phyloP scores from a whole-genome alignment of 2,888 invertebrate species.

The Limenitis camilla region DNA sequence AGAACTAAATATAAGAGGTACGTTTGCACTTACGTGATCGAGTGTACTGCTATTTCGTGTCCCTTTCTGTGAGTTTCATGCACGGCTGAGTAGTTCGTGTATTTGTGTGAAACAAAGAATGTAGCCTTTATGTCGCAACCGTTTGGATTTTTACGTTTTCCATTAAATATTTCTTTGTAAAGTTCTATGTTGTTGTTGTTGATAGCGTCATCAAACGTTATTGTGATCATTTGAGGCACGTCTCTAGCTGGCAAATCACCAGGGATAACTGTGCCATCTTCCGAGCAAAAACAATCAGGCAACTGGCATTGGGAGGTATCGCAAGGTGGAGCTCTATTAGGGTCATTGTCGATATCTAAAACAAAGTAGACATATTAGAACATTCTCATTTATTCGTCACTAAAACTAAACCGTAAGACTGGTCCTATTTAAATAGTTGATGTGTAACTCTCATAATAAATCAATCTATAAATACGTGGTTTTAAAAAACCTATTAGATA shows the following conservation, averaged over 20 bases:
- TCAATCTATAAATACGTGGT: too few species aligned
- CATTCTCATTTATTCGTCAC: background rate
- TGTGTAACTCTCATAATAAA: too few species aligned
- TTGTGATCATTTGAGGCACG: slow-evolving; percentile 95
- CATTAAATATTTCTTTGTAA: slow-evolving; percentile 93
- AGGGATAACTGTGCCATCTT: slow-evolving; percentile 90
- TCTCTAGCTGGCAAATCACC: slow-evolving; percentile 88
- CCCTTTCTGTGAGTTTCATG: slow-evolving; percentile 93
- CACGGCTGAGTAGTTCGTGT: slow-evolving; percentile 94
- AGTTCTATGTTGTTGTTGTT: slow-evolving; percentile 96
- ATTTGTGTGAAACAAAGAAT: slow-evolving; percentile 94
- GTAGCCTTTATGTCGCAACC: slow-evolving; percentile 95
- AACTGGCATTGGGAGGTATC: slow-evolving; percentile 89
- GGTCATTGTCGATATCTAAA: slow-evolving; percentile 93
- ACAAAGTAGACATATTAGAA: slow-evolving; percentile 27
- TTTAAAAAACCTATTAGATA: too few species aligned
- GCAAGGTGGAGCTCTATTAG: slow-evolving; percentile 92
- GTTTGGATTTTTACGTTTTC: slow-evolving; percentile 92
- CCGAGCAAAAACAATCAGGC: slow-evolving; percentile 95
- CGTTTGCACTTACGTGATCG: slow-evolving; percentile 85
- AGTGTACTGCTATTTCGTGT: slow-evolving; percentile 95
- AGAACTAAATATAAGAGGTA: background rate
- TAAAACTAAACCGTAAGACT: background rate
- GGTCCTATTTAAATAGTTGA: too few species aligned
- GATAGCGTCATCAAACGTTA: slow-evolving; percentile 95